Evolutionary conservation across 2,888 invertebrate genomes (phyloP), one percentile per base, ranked within the genome.

Genomic region (Ennomos erosarius): DNA sequence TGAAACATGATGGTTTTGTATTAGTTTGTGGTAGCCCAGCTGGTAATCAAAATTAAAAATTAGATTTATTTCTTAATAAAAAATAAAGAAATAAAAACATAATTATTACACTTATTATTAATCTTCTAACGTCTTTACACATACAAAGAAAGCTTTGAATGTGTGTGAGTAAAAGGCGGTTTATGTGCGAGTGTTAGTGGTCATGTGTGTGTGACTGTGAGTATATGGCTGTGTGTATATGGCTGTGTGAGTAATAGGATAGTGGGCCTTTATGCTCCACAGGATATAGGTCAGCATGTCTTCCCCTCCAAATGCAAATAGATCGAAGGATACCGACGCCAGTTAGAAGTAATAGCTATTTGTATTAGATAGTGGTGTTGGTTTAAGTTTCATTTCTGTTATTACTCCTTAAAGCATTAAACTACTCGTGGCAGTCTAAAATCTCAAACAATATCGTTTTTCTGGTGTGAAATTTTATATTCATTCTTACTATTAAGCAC

Each of bases 211-310:
- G 42, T n/a, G 52, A 38, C 11, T 45, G 10, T 44, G 10, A 26
- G 26, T 33, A n/a, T 9, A 13, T 35, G 13, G 39, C n/a, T 43
- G n/a, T 10, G 42, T 16, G 52, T 37, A 11, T 45, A 4, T 44
- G 11, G 1, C 12, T 48, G 59, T 55, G 39, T 59, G 36, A 12
- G 44, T 53, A 12, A 38, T 45, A 73, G 77, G 70, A 85, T 81
- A 85, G 81, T 81, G 78, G 74, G 75, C 73, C 89, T 87, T 84
- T 89, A 84, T 86, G 70, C 73, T 67, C 55, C 54, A 73, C 78
- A 82, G 81, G 82, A 88, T 86, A 83, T 87, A 80, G 88, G 88
- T 87, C 87, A 88, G 77, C 81, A 66, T 81, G 84, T 76, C 79
- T 80, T 82, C 85, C 87, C 84, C 83, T 83, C 80, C 61, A 67